phyloP scores from a whole-genome alignment of 37 sponge, comb jelly and placozoan species.

The Amphimedon queenslandica region DNA sequence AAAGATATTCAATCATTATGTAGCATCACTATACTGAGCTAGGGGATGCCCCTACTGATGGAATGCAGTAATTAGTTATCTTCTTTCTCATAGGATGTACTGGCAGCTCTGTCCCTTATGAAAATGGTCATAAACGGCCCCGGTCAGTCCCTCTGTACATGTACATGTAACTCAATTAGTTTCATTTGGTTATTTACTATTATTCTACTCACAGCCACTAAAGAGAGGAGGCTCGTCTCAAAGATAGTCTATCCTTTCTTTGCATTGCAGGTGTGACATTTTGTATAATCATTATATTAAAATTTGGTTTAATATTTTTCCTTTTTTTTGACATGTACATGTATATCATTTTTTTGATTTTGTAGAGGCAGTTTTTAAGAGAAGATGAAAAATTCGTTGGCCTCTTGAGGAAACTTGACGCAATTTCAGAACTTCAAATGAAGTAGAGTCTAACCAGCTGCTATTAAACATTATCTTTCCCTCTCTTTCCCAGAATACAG shows the following conservation, averaged over 20 bases:
- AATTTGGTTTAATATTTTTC: too few species aligned
- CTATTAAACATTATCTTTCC: background rate
- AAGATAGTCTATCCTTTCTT: constrained; percentile 58
- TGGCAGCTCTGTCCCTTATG: constrained; percentile 67
- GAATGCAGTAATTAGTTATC: too few species aligned
- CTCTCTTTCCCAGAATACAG: constrained; percentile 48
- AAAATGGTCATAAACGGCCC: constrained; percentile 77
- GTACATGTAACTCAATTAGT: background rate
- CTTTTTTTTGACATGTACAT: too few species aligned
- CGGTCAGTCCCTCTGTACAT: constrained; percentile 27
- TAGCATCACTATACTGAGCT: too few species aligned
- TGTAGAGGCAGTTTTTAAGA: too few species aligned
- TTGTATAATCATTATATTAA: too few species aligned
- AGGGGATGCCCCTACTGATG: too few species aligned
- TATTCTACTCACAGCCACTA: constrained; percentile 36
- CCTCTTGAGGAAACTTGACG: constrained; percentile 57
- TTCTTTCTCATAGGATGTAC: constrained; percentile 44
- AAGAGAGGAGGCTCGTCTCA: constrained; percentile 57
- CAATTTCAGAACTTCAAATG: constrained; percentile 47
- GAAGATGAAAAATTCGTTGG: constrained; percentile 45
- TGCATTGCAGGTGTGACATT: constrained; percentile 39
- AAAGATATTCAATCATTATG: too few species aligned
- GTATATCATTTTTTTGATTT: too few species aligned
- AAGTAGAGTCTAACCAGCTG: constrained; percentile 15
- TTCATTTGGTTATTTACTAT: background rate